Evolutionary conservation across 23 tunicate species (phyloP).

Genomic region (Styela clava): DNA sequence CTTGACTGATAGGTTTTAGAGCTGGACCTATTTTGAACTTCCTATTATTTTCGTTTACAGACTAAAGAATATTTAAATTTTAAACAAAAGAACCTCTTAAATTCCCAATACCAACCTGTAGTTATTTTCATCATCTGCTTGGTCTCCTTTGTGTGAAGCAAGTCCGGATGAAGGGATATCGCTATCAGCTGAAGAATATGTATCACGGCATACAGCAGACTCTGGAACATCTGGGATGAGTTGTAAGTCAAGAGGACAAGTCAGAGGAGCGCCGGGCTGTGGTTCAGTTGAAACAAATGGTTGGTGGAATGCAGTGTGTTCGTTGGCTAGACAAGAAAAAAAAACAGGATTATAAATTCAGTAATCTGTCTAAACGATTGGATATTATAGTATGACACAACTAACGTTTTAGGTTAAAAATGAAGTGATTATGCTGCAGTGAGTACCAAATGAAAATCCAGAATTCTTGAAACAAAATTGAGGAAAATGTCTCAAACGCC

Average conservation of each 20-base stretch:
- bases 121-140: constrained; percentile 42
- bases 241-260: neutral
- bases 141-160: constrained; percentile 22
- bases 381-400: too few species aligned
- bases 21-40: too few species aligned
- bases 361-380: too few species aligned
- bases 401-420: too few species aligned
- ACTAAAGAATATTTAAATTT: too few species aligned
- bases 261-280: neutral
- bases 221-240: neutral
- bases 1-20: too few species aligned
- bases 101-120: constrained; percentile 28
- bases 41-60: too few species aligned
- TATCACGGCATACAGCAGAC: neutral
- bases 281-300: neutral
- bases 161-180: constrained; percentile 20
- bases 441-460: too few species aligned
- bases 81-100: too few species aligned
- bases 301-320: neutral
- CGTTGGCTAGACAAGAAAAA: neutral
- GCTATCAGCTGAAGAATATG: constrained; percentile 18
- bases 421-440: neutral
- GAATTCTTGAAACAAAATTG: too few species aligned
- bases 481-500: too few species aligned
- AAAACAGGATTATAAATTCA: too few species aligned